These are phyloP conservation scores for Melanotus villosus DNA, from an alignment of 2,888 invertebrate species.

Conservation along the genomic window DNA sequence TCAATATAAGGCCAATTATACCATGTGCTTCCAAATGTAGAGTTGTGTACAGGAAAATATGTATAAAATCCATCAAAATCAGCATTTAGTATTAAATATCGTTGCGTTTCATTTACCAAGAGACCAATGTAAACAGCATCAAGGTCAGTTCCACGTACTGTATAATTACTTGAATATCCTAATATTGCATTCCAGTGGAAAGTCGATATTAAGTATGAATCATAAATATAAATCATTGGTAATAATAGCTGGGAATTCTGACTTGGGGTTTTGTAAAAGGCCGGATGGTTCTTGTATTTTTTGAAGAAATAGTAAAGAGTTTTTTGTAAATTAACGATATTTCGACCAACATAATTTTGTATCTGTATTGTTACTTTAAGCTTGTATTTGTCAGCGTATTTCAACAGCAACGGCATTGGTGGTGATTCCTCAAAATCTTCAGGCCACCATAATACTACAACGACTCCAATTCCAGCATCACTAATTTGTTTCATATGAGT, in stretches of 20 bases:
- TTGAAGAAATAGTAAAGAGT: slow-evolving; percentile 66
- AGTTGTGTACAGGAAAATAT: slow-evolving; percentile 73
- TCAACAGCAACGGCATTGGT: slow-evolving; percentile 50
- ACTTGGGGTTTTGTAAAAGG: slow-evolving; percentile 68
- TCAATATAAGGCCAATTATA: slow-evolving; percentile 65
- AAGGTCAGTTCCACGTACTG: slow-evolving; percentile 69
- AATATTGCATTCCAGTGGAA: slow-evolving; percentile 70
- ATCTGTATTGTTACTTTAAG: slow-evolving; percentile 71
- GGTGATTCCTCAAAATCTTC: slow-evolving; percentile 58
- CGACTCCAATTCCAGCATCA: slow-evolving; percentile 67
- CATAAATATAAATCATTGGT: slow-evolving; percentile 74
- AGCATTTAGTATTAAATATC: slow-evolving; percentile 67
- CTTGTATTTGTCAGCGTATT: slow-evolving; percentile 63
- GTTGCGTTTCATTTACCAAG: slow-evolving; percentile 69
- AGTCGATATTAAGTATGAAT: slow-evolving; percentile 70
- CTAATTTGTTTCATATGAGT: slow-evolving; percentile 69
- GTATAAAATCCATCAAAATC: slow-evolving; percentile 73
- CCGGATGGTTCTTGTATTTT: slow-evolving; percentile 70
- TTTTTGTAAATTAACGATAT: slow-evolving; percentile 65
- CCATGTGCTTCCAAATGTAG: slow-evolving; percentile 72
- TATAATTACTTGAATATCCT: slow-evolving; percentile 60
- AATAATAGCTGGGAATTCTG: slow-evolving; percentile 50
- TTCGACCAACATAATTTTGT: slow-evolving; percentile 70
- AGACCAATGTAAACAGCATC: slow-evolving; percentile 73
- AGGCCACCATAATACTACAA: slow-evolving; percentile 71